A percentile compares a stretch with the other conserved stretches of the same genome.
Conservation (phyloP, 2,113 vertebrate genomes). For the Callionymus lyra region DNA sequence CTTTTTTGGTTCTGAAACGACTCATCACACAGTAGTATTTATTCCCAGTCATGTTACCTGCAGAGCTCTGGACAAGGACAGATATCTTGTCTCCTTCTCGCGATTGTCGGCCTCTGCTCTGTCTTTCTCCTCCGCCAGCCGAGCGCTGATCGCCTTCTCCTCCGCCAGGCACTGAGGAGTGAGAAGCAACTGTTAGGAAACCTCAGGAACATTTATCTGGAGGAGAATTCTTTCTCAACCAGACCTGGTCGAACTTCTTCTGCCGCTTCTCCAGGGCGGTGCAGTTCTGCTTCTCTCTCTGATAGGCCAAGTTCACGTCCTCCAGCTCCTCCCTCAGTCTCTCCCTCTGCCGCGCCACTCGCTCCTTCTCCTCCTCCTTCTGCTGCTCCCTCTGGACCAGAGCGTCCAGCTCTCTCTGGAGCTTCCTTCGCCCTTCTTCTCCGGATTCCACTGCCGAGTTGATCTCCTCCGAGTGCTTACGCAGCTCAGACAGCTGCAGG, state of each 20-base stretch:
- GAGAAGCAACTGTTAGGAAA: background rate
- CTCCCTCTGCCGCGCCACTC: slow-evolving; percentile 73
- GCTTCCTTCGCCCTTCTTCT: slow-evolving; percentile 75
- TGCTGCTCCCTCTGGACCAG: slow-evolving; percentile 69
- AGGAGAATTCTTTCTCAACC: background rate
- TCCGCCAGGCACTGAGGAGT: slow-evolving; percentile 75
- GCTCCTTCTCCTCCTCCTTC: slow-evolving; percentile 73
- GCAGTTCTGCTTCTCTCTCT: slow-evolving; percentile 81
- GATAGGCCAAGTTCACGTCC: slow-evolving; percentile 76
- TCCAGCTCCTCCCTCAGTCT: slow-evolving; percentile 82
- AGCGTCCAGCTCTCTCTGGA: slow-evolving; percentile 74
- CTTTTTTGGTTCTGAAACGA: background rate
- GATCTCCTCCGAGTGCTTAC: slow-evolving; percentile 78
- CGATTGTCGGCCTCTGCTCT: slow-evolving; percentile 78
- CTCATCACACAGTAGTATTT: no score
- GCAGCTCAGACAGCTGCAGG: slow-evolving; percentile 72
- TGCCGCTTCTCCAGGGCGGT: slow-evolving; percentile 80
- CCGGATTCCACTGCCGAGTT: slow-evolving; percentile 66
- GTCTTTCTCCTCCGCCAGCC: slow-evolving; percentile 77
- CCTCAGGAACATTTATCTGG: background rate
- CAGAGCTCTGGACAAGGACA: slow-evolving; percentile 70
- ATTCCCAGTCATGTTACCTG: slow-evolving; percentile 44
- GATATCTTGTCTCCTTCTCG: slow-evolving; percentile 78
- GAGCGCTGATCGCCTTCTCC: slow-evolving; percentile 77
- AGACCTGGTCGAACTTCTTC: slow-evolving; percentile 89